Evolutionary conservation across 2,888 invertebrate genomes (phyloP).

Genomic region (Ptychoptera albimana): DNA sequence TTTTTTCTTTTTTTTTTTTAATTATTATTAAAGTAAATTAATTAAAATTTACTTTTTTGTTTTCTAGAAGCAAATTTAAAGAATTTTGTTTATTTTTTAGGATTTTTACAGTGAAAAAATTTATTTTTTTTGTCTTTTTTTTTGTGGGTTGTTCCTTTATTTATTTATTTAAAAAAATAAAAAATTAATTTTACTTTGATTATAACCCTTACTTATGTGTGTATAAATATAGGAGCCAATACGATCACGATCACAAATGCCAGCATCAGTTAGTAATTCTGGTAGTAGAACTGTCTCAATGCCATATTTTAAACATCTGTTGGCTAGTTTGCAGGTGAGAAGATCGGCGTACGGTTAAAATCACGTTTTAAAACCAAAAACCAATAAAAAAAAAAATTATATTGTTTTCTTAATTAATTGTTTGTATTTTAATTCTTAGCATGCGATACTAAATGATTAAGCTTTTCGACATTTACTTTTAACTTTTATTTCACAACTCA

Average conservation of each 20-base stretch:
- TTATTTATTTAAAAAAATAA: no score
- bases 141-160: no score
- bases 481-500: conserved; percentile 10
- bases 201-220: background rate
- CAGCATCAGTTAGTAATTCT: conserved; percentile 28
- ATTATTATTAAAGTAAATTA: no score
- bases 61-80: background rate
- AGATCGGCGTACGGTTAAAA: conserved; percentile 5
- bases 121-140: background rate
- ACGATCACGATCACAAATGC: conserved; percentile 10
- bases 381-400: no score
- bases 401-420: background rate
- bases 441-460: conserved; percentile 5
- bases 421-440: conserved; percentile 9
- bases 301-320: conserved; percentile 53
- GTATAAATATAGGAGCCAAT: conserved; percentile 13
- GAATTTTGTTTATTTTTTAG: background rate
- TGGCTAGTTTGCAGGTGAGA: conserved; percentile 59
- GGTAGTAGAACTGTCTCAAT: conserved; percentile 31
- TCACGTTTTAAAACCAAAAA: conserved; percentile 1
- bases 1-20: no score
- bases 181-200: no score
- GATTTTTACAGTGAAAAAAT: background rate
- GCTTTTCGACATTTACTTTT: conserved; percentile 7
- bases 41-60: background rate